phyloP scores from a whole-genome alignment of 2,888 invertebrate genomes.

The Lasioglossum oenotherae region DNA sequence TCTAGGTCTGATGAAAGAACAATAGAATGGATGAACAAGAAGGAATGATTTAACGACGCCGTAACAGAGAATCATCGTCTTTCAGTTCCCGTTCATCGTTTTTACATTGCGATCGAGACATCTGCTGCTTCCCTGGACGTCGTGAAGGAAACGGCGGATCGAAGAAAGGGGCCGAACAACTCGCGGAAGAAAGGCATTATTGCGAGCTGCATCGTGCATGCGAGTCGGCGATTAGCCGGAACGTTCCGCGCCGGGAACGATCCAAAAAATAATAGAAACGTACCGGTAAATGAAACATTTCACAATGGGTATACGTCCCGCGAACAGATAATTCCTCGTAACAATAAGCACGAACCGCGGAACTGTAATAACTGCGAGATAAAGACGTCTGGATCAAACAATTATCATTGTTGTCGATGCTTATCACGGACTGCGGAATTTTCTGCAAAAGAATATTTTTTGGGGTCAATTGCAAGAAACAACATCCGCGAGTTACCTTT shows the following conservation, averaged over 20 bases:
- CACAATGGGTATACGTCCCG: constrained; percentile 24
- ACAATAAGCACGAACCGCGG: constrained; percentile 16
- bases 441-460: not conserved
- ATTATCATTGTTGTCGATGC: not conserved
- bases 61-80: constrained; percentile 39
- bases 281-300: constrained; percentile 21
- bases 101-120: constrained; percentile 47
- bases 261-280: constrained; percentile 46
- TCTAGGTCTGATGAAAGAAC: constrained; percentile 29
- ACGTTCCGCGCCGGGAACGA: constrained; percentile 51
- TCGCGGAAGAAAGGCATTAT: constrained; percentile 50
- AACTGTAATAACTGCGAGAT: not conserved
- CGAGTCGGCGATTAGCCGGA: constrained; percentile 70
- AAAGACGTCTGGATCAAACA: not conserved
- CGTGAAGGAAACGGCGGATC: constrained; percentile 31
- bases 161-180: constrained; percentile 28
- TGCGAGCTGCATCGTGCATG: constrained; percentile 62
- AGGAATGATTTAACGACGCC: constrained; percentile 45
- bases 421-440: not conserved
- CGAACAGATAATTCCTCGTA: constrained; percentile 12
- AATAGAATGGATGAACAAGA: constrained; percentile 18
- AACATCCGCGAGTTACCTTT: not conserved
- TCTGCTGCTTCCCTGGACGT: constrained; percentile 47
- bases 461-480: not conserved
- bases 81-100: constrained; percentile 47